A percentile compares a stretch with the other conserved stretches of the same genome.
Conservation (phyloP, 2,888 invertebrate species). For the Synergus gifuensis region DNA sequence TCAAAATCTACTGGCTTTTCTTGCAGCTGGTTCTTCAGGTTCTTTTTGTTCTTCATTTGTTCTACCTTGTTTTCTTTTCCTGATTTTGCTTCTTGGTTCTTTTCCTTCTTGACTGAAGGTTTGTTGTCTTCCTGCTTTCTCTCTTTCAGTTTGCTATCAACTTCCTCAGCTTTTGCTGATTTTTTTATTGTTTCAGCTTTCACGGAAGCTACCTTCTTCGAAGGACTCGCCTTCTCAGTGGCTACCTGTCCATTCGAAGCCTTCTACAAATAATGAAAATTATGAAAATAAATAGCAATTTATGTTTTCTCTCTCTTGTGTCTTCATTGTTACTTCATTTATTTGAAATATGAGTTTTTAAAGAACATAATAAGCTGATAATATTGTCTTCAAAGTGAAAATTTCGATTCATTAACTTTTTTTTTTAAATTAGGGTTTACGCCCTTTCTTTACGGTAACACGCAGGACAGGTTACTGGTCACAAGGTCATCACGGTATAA, state of each 20-base stretch:
- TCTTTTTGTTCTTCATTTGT: slow-evolving; percentile 82
- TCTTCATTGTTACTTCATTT: neutral
- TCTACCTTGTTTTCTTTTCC: slow-evolving; percentile 79
- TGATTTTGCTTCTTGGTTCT: slow-evolving; percentile 65
- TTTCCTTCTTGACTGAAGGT: slow-evolving; percentile 70
- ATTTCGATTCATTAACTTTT: neutral
- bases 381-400: no score
- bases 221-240: slow-evolving; percentile 80
- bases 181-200: slow-evolving; percentile 79
- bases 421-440: slow-evolving; percentile 16
- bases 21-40: slow-evolving; percentile 80
- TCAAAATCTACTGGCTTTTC: slow-evolving; percentile 87
- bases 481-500: neutral
- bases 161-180: slow-evolving; percentile 74
- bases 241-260: slow-evolving; percentile 82
- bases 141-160: slow-evolving; percentile 78
- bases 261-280: slow-evolving; percentile 79
- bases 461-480: neutral
- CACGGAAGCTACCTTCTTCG: slow-evolving; percentile 78
- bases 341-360: no score
- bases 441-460: slow-evolving; percentile 9
- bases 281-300: slow-evolving; percentile 36
- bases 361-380: no score
- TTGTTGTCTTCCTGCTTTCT: slow-evolving; percentile 80
- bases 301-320: neutral